Evolutionary conservation across 2,888 invertebrate genomes (phyloP), one percentile per base, ranked within the genome.

Genomic region (Scaptomyza reducta): DNA sequence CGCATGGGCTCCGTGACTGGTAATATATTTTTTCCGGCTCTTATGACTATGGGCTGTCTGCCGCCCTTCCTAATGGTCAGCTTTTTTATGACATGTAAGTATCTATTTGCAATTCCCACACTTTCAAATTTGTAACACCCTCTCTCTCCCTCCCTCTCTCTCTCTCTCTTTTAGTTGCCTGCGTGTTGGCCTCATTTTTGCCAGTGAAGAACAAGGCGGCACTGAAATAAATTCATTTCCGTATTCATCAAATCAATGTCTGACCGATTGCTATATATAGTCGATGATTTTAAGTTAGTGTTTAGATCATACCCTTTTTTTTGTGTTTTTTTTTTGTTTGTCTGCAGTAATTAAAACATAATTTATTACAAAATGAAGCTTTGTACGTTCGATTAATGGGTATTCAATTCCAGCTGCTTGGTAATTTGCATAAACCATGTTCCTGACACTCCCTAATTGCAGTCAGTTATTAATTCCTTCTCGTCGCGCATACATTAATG

Each of bases 11-110:
- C 96, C 6, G 93, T 95, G 47, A 86, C 93, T 9, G 96, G 96
- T n/a, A 95, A 96, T 64, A 91, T 96, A 16, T 87, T 94, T 10
- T 96, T 96, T 87, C 96, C 96, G 1, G 92, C 94, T 16, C 92
- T 96, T 38, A 93, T 96, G 67, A 90, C 92, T 62, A 90, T 93
- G 31, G 95, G 95, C 47, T 96, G 96, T 85, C 90, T 94, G 18
- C 94, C 95, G 16, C 95, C 96, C 9, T 96, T 96, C 89, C 90
- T 95, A 41, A 93, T 94, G 87, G 93, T 96, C 64, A 94, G 94
- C 29, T 85, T 92, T n/a, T 93, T 94, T 22, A 92, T 95, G 79
- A 85, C 93, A 74, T 92, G 95, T 95, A 92, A 92, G 89, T 85
- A 31, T 11, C 42, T 31, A 2, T 31, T 33, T 14, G 14, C 6